A percentile compares a stretch with the other conserved stretches of the same genome.
Evolutionary conservation across 1,140 invertebrate species (phyloP).

Genomic region (Centruroides vittatus): DNA sequence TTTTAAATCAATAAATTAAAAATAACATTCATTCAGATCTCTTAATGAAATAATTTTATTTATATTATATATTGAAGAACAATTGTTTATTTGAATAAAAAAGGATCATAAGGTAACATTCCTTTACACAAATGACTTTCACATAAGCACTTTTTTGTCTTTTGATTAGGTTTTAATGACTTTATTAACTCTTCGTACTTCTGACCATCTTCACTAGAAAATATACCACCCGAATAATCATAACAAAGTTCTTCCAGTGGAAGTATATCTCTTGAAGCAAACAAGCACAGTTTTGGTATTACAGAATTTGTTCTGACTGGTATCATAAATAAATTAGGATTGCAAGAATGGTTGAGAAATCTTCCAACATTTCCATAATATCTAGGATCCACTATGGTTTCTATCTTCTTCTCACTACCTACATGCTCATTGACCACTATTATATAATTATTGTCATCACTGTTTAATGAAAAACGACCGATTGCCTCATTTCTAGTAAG

Average conservation of each 20-base stretch:
- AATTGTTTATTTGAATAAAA: too few species aligned
- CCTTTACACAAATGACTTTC: too few species aligned
- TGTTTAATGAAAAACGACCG: not conserved
- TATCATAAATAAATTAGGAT: slow-evolving; percentile 75
- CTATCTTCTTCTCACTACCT: not conserved
- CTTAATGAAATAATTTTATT: too few species aligned
- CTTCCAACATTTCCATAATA: slow-evolving; percentile 77
- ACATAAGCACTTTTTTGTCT: too few species aligned
- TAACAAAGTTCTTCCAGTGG: slow-evolving; percentile 11
- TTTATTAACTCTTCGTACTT: too few species aligned
- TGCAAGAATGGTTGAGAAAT: slow-evolving; percentile 90
- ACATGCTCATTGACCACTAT: slow-evolving; percentile 10
- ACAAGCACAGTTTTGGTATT: slow-evolving; percentile 12
- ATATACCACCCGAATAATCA: slow-evolving; percentile 4
- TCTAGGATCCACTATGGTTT: slow-evolving; percentile 15
- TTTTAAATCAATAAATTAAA: too few species aligned
- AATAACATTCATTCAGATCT: too few species aligned
- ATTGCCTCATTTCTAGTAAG: slow-evolving; percentile 6
- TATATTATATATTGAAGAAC: too few species aligned
- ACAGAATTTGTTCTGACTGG: slow-evolving; percentile 9
- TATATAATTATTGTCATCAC: slow-evolving; percentile 10
- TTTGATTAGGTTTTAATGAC: too few species aligned
- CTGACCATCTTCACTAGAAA: not conserved
- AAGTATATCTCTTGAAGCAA: slow-evolving; percentile 8
- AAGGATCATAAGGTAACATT: too few species aligned